Evolutionary conservation across 2,113 vertebrate genomes (phyloP).

Genomic region (Delphinus delphis): DNA sequence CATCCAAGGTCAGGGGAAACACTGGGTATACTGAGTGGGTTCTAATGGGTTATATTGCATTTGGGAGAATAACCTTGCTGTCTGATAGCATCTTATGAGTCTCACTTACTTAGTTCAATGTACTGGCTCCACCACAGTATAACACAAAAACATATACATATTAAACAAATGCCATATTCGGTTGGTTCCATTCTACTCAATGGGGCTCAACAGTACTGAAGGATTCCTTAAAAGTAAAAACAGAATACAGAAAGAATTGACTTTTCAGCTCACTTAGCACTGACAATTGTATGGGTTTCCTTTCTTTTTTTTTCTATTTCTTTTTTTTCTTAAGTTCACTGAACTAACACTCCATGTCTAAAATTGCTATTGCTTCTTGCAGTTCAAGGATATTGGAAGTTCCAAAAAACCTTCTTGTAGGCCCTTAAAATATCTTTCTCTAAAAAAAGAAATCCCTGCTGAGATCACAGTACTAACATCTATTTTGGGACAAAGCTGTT

Average conservation of each 20-base stretch:
- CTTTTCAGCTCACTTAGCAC: constrained; percentile 72
- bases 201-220: constrained; percentile 37
- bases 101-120: not conserved
- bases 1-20: not conserved
- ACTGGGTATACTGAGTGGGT: fast-evolving
- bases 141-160: not conserved
- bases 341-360: constrained; percentile 63
- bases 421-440: constrained; percentile 56
- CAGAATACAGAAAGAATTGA: constrained; percentile 5
- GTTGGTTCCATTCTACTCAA: not conserved
- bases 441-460: constrained; percentile 63
- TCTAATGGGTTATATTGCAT: not conserved
- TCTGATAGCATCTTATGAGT: not conserved
- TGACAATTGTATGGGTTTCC: constrained; percentile 52
- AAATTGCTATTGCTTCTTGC: constrained; percentile 74
- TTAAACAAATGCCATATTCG: not conserved
- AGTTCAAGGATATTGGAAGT: constrained; percentile 60
- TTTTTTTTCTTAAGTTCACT: constrained; percentile 45
- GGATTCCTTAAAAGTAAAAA: constrained; percentile 59
- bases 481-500: constrained; percentile 46
- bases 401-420: constrained; percentile 56
- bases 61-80: not conserved
- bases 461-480: constrained; percentile 53
- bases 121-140: not conserved
- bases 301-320: not conserved